Evolutionary conservation across 2,113 vertebrate species (phyloP).

Genomic region (Chaenocephalus aceratus): DNA sequence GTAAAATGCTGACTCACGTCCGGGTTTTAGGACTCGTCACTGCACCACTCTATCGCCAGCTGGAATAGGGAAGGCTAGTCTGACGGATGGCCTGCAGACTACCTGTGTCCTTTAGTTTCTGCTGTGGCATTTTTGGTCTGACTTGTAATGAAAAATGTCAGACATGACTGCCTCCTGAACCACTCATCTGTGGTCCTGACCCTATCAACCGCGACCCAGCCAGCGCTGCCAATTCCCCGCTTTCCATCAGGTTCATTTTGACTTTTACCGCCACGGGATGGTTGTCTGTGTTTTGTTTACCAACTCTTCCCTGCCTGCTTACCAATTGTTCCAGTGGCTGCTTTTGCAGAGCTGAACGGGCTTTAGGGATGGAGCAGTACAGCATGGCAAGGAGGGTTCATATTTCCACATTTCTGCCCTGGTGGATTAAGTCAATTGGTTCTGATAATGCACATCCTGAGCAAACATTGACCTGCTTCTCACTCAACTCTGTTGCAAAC

Average conservation of each 20-base stretch:
- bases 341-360: slow-evolving; percentile 40
- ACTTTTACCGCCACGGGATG: slow-evolving; percentile 7
- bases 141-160: slow-evolving; percentile 61
- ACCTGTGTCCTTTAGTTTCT: slow-evolving; percentile 48
- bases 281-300: slow-evolving; percentile 45
- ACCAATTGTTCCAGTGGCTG: slow-evolving; percentile 53
- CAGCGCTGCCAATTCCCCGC: slow-evolving; percentile 35
- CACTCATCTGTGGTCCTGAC: slow-evolving; percentile 65
- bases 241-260: slow-evolving; percentile 50
- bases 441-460: slow-evolving; percentile 59
- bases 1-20: too few species aligned
- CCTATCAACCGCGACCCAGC: slow-evolving; percentile 48
- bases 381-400: slow-evolving; percentile 36
- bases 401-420: slow-evolving; percentile 68
- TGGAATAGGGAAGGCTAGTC: too few species aligned
- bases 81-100: neutral
- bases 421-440: slow-evolving; percentile 72
- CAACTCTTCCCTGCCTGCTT: slow-evolving; percentile 21
- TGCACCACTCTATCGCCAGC: too few species aligned
- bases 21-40: too few species aligned
- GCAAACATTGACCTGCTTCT: slow-evolving; percentile 63
- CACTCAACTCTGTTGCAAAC: slow-evolving; percentile 47
- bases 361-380: slow-evolving; percentile 37
- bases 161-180: slow-evolving; percentile 58
- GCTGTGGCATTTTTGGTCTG: slow-evolving; percentile 28